phyloP scores from a whole-genome alignment of 1,140 invertebrate genomes.

The Aphelinus certus region DNA sequence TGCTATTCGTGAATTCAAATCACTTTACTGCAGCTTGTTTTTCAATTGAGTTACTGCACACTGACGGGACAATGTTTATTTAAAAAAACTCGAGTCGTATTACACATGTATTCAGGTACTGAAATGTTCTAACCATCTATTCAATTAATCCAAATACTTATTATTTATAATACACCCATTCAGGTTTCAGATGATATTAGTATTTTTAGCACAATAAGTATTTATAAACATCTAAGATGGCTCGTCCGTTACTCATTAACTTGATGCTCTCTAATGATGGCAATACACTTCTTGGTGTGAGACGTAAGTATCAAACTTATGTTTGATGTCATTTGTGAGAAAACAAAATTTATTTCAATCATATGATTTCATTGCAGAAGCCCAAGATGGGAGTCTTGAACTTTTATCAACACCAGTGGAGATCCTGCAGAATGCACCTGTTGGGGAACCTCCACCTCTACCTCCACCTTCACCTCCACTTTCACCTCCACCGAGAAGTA shows the following conservation, averaged over 20 bases:
- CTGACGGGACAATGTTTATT: too few species aligned
- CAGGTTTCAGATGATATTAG: too few species aligned
- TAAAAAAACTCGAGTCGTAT: too few species aligned
- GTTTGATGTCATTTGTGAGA: constrained; percentile 3
- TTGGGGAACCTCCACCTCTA: neutral
- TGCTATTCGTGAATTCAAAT: too few species aligned
- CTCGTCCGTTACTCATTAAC: constrained; percentile 46
- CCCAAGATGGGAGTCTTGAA: constrained; percentile 51
- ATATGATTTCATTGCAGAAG: constrained; percentile 39
- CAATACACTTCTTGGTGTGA: constrained; percentile 50
- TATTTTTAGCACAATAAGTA: neutral
- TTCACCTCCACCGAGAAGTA: too few species aligned
- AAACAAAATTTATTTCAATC: constrained; percentile 8
- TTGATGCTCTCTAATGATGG: constrained; percentile 57
- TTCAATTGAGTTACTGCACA: too few species aligned
- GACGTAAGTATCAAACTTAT: constrained; percentile 42
- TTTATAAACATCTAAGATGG: constrained; percentile 14
- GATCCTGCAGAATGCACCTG: constrained; percentile 13
- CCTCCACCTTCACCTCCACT: too few species aligned
- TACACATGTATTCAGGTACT: too few species aligned
- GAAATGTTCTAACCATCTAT: too few species aligned
- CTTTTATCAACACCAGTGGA: constrained; percentile 47
- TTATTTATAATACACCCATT: too few species aligned
- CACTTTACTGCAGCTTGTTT: too few species aligned
- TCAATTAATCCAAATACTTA: too few species aligned